Base-by-base conservation (phyloP, 2,888 invertebrate genomes). In the Biston betularia region DNA sequence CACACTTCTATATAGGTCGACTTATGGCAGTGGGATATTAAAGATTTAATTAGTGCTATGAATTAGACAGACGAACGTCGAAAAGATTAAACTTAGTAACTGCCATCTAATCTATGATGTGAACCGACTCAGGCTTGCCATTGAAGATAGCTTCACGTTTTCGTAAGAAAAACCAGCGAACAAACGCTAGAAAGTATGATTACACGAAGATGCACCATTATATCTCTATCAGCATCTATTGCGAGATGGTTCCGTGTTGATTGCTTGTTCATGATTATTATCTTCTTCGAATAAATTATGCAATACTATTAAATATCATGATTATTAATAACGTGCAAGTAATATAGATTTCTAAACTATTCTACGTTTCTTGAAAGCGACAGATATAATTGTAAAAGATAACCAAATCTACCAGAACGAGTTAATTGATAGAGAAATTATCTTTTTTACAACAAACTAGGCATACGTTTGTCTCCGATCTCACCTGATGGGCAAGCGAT, bases 191-290 rank as follows among this genome's bases (percentile, higher is more conserved):
- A 54, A 54, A 54, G 54, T 54, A 35, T n/a, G 42, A 42, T 54
- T 33, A 44, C 54, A 54, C 54, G 42, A 54, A 42, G 44, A n/a
- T 9, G 54, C 35, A 24, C 24, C 46, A 58, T 49, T 58, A 58
- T 33, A 49, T 42, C 49, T 40, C 49, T 49, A 58, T 42, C 58
- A 9, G 40, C 3, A 15, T 24, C 40, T 49, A 58, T 58, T 58
- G 58, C 58, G 49, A 58, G 58, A 58, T 38, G 46, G 57, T 24
- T 11, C 45, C 7, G 49, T 14, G n/a, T 58, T 58, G 40, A 58
- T 58, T 57, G 49, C 33, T 49, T 38, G 15, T 46, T 44, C 45
- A 14, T 14, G 58, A 58, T 58, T 46, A 48, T 46, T 58, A 34
- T 57, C 58, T 58, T 49, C 40, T 40, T 0, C 9, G 40, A 58